phyloP scores from a whole-genome alignment of 2,797 vertebrate species.

The Neomorphus geoffroyi region DNA sequence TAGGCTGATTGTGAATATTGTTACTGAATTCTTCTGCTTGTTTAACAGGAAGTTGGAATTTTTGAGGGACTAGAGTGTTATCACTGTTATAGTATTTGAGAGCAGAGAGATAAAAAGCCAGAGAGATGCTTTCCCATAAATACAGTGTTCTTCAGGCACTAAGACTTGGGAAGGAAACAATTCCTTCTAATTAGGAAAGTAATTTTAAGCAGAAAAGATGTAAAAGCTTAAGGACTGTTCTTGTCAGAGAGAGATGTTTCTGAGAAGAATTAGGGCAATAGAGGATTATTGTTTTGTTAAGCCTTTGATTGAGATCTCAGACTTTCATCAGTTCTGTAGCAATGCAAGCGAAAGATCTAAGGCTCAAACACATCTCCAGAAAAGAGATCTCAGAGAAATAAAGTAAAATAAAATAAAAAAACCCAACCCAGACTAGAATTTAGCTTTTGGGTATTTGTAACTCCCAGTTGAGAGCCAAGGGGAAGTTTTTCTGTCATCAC shows the following conservation, averaged over 20 bases:
- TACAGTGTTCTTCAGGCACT: conserved; percentile 2
- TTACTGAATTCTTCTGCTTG: neutral
- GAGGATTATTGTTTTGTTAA: conserved; percentile 78
- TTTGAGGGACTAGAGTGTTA: neutral
- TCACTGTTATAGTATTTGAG: neutral
- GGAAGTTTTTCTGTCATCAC: neutral
- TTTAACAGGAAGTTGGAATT: conserved; percentile 7
- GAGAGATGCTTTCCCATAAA: conserved; percentile 32
- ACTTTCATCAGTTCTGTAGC: conserved; percentile 68
- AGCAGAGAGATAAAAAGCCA: neutral
- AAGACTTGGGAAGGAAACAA: conserved; percentile 56
- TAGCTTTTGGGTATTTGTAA: conserved; percentile 28
- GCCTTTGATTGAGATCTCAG: conserved; percentile 76
- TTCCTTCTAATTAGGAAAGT: conserved; percentile 74
- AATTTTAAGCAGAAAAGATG: conserved; percentile 68
- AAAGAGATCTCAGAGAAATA: conserved; percentile 25
- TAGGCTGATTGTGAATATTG: neutral
- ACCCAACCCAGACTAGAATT: neutral
- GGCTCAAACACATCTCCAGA: conserved; percentile 28
- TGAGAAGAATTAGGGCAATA: conserved; percentile 74
- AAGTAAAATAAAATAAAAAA: neutral
- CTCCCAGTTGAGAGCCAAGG: neutral
- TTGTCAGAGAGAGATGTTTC: conserved; percentile 67
- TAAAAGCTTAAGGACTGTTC: conserved; percentile 70
- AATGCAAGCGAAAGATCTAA: conserved; percentile 45